phyloP scores from a whole-genome alignment of 2,888 invertebrate genomes.

The Helicoverpa assulta region DNA sequence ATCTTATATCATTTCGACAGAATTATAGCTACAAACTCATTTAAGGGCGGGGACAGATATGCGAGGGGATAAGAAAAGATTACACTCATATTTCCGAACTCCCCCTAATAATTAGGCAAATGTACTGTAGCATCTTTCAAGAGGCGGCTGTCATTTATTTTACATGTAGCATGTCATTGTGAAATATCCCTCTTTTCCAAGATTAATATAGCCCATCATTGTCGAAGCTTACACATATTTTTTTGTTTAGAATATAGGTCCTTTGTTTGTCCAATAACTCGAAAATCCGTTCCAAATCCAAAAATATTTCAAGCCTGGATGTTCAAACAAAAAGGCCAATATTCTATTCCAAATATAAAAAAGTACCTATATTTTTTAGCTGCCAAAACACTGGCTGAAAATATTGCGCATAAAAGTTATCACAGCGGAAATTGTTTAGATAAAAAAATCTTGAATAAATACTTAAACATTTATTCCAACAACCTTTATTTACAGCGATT shows the following conservation, averaged over 20 bases:
- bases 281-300: background rate
- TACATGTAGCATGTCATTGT: slow-evolving; percentile 38
- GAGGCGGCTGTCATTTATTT: slow-evolving; percentile 58
- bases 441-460: background rate
- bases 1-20: slow-evolving; percentile 38
- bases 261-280: background rate
- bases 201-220: slow-evolving; percentile 2
- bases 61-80: slow-evolving; percentile 66
- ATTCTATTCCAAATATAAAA: background rate
- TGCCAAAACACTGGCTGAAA: background rate
- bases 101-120: slow-evolving; percentile 68
- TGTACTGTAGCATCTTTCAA: slow-evolving; percentile 52
- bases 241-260: background rate
- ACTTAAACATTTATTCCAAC: slow-evolving; percentile 11
- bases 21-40: slow-evolving; percentile 53
- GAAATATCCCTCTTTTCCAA: slow-evolving; percentile 19
- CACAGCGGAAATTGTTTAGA: background rate
- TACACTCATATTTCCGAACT: slow-evolving; percentile 70
- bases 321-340: background rate
- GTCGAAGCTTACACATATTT: background rate
- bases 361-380: background rate
- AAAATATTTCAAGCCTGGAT: background rate
- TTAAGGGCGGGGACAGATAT: slow-evolving; percentile 62
- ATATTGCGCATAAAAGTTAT: background rate
- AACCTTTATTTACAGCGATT: slow-evolving; percentile 29